Percentiles rank a stretch among this genome's conserved stretches.
phyloP scores from a whole-genome alignment of 2,113 vertebrate genomes.

The Phyllostomus hastatus region DNA sequence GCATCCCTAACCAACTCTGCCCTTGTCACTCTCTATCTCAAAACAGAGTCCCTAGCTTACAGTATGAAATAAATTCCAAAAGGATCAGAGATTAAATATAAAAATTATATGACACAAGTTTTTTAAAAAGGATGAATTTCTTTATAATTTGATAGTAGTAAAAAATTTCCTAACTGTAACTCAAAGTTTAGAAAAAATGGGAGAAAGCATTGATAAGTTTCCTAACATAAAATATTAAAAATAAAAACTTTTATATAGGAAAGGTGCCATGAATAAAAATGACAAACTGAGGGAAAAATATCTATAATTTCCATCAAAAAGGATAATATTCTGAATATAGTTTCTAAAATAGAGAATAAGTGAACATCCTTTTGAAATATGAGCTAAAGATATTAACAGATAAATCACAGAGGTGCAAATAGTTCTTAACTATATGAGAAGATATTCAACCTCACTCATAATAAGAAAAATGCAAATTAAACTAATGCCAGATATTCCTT shows the following conservation, averaged over 20 bases:
- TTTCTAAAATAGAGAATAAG: not conserved
- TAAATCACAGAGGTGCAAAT: not conserved
- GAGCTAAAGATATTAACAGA: not conserved
- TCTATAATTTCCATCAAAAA: not conserved
- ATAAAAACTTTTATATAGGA: not conserved
- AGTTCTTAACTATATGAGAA: not conserved
- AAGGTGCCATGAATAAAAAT: not conserved
- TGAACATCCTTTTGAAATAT: not conserved
- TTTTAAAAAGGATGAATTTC: not conserved
- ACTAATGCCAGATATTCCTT: not conserved
- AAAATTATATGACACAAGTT: not conserved
- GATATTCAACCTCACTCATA: not conserved
- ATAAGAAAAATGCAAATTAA: not conserved
- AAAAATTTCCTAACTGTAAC: not conserved
- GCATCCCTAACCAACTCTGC: not conserved
- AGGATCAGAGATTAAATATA: not conserved
- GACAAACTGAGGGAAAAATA: not conserved
- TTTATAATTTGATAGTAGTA: not conserved
- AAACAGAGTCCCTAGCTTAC: not conserved
- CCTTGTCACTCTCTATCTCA: not conserved
- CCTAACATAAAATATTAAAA: not conserved
- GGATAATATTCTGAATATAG: not conserved
- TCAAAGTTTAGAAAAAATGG: not conserved
- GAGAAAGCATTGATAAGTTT: not conserved
- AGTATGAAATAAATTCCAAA: not conserved